Evolutionary conservation across 2,113 vertebrate species (phyloP), one percentile per base, ranked within the genome.

Genomic region (Xerus inauris): DNA sequence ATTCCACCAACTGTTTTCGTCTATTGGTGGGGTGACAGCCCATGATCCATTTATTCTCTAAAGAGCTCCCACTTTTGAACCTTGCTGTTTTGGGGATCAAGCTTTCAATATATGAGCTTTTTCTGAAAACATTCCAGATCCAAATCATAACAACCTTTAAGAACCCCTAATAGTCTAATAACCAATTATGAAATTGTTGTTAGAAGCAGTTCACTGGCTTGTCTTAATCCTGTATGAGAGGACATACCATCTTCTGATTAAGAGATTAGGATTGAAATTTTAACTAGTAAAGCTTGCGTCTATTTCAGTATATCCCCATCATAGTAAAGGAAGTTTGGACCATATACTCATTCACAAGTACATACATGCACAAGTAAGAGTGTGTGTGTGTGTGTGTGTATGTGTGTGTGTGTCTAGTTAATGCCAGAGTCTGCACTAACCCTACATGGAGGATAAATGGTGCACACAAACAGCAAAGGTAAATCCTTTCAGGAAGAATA

Each of bases 311-410:
- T 24, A 12, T 5, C 24, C 17, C 19, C 42, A 6, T 32, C 7
- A 45, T 76, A 54, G 30, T 17, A 45, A 79, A 59, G 73, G 10
- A 87, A 69, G 1, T 4, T 32, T 47, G 4, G 24, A 28, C 11
- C 13, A 20, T 28, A 6, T 20, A 9, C 28, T 38, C 19, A 35
- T 79, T 79, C 40, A 79, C 6, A 57, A 32, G 17, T 45, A 47
- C 49, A 24, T 16, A 10, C 17, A 28, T 45, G 13, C 30, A 16
- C 24, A n/a, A 26, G 6, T 10, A 0, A 20, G 1, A 19, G 4
- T 22, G 2, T 42, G 20, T 45, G 47, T 8, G 28, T n/a, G 47
- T 40, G 54, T 5, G 51, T 38, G 72, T 51, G 42, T 28, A 30
- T 77, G 59, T 38, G 57, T 64, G 57, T 42, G 57, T 47, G 8